Conservation (phyloP, 53 echinoderm and acorn worm species). For the Luidia sarsii region DNA sequence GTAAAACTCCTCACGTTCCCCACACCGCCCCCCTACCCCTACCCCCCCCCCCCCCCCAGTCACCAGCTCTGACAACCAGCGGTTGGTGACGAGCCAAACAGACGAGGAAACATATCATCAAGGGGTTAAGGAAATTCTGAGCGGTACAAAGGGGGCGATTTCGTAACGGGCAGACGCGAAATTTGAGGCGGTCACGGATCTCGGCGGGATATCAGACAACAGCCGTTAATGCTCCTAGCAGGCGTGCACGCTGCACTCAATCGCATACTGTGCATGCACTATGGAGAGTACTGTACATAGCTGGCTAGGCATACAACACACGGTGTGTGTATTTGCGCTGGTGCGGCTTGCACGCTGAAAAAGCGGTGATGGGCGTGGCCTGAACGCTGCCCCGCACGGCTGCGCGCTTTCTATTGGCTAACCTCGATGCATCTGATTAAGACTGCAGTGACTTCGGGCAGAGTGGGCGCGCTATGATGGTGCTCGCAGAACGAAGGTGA, state of each 20-base stretch:
- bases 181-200: conserved; percentile 55
- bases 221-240: conserved; percentile 25
- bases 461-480: no score
- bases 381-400: neutral
- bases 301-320: conserved; percentile 3
- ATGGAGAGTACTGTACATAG: neutral
- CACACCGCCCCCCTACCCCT: neutral
- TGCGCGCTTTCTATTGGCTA: conserved; percentile 22
- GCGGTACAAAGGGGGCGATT: conserved; percentile 62
- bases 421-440: conserved; percentile 9
- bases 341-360: neutral
- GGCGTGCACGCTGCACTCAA: neutral
- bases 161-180: conserved; percentile 56
- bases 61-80: conserved; percentile 51
- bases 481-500: no score
- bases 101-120: conserved; percentile 60
- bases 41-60: conserved; percentile 8
- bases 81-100: conserved; percentile 52
- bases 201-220: conserved; percentile 52
- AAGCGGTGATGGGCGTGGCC: conserved; percentile 51
- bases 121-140: conserved; percentile 55
- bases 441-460: conserved; percentile 18
- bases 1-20: no score
- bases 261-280: no score
- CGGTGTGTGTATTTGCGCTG: neutral